Evolutionary conservation across 2,888 invertebrate species (phyloP), one percentile per base, ranked within the genome.

Genomic region (Petrolisthes manimaculis): DNA sequence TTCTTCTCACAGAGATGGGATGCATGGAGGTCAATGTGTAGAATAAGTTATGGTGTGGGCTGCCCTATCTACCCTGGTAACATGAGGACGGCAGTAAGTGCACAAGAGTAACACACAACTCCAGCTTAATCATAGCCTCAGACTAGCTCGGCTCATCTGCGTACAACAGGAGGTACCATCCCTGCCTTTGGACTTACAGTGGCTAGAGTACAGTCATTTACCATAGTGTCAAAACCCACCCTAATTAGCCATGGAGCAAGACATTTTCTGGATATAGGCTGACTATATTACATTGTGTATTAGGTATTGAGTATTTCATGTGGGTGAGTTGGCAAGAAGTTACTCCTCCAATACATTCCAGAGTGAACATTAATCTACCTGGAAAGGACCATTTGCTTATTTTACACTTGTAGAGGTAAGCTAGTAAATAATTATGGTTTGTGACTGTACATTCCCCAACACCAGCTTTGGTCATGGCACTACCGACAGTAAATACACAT

Each of bases 71-170:
- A 53, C 53, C 61, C 54, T 21, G 55, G 80, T 74, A 55, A 85
- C 80, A 80, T 69, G n/a, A 85, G 85, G 85, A 85, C 80, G 85
- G 85, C 80, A 85, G 71, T 78, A 85, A 85, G 85, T 80, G 37
- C 79, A 85, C 85, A 51, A 80, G 85, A 85, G 85, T 69, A 71
- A 84, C 85, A 80, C 79, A 80, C 79, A 85, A 79, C 79, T 80
- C 85, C 61, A 85, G 84, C 84, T 84, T 61, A 24, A 80, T 71
- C 79, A 85, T 24, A 55, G 71, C 80, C 69, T 80, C 78, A 77
- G 74, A 55, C 84, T 53, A 55, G 54, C 79, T 79, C 14, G n/a
- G 37, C 24, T 8, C 37, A 67, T 67, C 80, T 21, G 12, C 21
- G 24, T 21, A 55, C 9, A 24, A 37, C 5, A 56, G 61, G 24